Evolutionary conservation across 2,797 vertebrate genomes (phyloP), one percentile per base, ranked within the genome.

Genomic region (Phylloscopus collybita): DNA sequence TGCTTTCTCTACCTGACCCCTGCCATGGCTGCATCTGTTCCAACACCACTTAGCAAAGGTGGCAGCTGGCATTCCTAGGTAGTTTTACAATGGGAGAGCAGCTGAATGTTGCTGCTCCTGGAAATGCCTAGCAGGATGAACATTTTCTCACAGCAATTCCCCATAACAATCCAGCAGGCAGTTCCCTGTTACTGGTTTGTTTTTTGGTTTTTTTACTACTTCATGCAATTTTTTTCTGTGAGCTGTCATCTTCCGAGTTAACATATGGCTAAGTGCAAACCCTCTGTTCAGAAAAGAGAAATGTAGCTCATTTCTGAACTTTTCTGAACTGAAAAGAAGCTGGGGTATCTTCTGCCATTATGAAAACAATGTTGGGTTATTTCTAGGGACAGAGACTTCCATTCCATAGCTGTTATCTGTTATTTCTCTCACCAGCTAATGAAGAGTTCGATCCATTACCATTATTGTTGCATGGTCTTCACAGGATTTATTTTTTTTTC

Each of bases 61-160:
- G 45, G 1, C 2, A 0, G 71, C 61, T 74, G 45, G 1, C 2
- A 0, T 70, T 92, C 71, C 80, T 32, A 7, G 27, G 12, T 2
- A 27, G 47, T 59, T 88, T 59, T 72, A 82, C 8, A 16, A 25
- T 6, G 59, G 54, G 8, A 86, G 32, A 51, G 36, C 45, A 44
- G 56, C 64, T 84, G 67, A 60, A 59, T 49, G n/a, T 42, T 17
- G 5, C 17, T 86, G 76, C 20, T 73, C 12, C 66, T 60, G 74
- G 67, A 62, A 80, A 60, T n/a, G 42, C 49, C 60, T 32, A 17
- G 23, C 62, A 72, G 49, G n/a, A 62, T 17, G 62, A 84, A 70
- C 19, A 8, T 67, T 90, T 84, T 80, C 64, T 81, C 83, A 44
- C 49, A 84, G 57, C 36, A 75, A 22, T 85, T 76, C 32, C 10